Conservation (phyloP, 1,140 invertebrate genomes). For the Bathynomus jamesi region DNA sequence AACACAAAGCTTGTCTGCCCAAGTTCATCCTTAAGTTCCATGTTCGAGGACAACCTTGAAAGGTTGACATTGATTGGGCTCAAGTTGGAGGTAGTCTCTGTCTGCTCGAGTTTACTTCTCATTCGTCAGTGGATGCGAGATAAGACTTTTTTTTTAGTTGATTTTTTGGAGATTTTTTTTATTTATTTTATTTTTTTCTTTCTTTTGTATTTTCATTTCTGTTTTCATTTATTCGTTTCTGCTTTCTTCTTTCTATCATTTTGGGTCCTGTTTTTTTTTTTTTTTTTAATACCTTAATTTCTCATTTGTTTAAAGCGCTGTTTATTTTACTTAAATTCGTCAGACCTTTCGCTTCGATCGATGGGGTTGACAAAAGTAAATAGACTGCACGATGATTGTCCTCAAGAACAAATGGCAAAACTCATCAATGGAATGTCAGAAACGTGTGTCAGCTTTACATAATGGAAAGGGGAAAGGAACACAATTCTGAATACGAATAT, state of each 20-base stretch:
- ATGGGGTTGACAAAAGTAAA: too few species aligned
- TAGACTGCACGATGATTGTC: too few species aligned
- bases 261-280: neutral
- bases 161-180: neutral
- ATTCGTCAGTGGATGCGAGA: neutral
- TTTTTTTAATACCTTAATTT: too few species aligned
- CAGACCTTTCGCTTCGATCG: too few species aligned
- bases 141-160: neutral
- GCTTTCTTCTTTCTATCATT: neutral
- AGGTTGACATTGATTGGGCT: neutral
- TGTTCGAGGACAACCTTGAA: neutral
- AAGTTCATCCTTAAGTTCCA: neutral
- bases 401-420: too few species aligned
- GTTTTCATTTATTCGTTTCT: neutral
- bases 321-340: too few species aligned
- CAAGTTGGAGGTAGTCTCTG: neutral
- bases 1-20: neutral
- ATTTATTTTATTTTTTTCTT: neutral
- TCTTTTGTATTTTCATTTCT: neutral
- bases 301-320: too few species aligned
- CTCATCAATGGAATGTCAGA: too few species aligned
- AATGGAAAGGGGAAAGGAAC: too few species aligned
- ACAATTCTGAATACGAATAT: too few species aligned
- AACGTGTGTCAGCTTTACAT: too few species aligned
- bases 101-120: neutral